Conservation (phyloP, 2,888 invertebrate species). For the Achlya flavicornis region DNA sequence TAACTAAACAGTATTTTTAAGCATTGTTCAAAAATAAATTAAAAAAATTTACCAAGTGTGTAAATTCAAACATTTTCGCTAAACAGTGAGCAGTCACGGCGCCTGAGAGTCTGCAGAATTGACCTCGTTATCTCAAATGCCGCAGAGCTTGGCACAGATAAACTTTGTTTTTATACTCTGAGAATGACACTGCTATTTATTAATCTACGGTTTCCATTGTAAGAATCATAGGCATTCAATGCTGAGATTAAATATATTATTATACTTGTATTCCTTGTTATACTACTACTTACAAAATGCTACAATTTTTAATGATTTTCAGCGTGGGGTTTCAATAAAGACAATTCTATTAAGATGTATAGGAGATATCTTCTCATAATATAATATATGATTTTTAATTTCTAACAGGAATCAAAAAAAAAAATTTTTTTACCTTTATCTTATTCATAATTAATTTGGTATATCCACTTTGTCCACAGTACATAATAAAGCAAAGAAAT, state of each 20-base stretch:
- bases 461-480: no score
- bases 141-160: slow-evolving; percentile 43
- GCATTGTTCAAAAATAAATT: not conserved
- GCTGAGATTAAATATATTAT: not conserved
- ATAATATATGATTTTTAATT: no score
- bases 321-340: no score
- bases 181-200: not conserved
- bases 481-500: no score
- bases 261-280: not conserved
- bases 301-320: not conserved
- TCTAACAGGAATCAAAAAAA: no score
- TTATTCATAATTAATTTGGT: no score
- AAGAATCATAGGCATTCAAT: not conserved
- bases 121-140: slow-evolving; percentile 63
- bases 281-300: not conserved
- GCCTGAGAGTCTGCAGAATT: slow-evolving; percentile 54
- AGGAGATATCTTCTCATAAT: no score
- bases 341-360: no score
- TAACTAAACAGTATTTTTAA: not conserved
- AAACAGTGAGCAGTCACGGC: slow-evolving; percentile 31
- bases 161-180: slow-evolving; percentile 8
- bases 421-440: no score
- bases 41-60: not conserved
- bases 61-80: not conserved
- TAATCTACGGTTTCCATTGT: not conserved